Evolutionary conservation across 2,888 invertebrate genomes (phyloP), one percentile per base, ranked within the genome.

Genomic region (Diaprepes abbreviatus): DNA sequence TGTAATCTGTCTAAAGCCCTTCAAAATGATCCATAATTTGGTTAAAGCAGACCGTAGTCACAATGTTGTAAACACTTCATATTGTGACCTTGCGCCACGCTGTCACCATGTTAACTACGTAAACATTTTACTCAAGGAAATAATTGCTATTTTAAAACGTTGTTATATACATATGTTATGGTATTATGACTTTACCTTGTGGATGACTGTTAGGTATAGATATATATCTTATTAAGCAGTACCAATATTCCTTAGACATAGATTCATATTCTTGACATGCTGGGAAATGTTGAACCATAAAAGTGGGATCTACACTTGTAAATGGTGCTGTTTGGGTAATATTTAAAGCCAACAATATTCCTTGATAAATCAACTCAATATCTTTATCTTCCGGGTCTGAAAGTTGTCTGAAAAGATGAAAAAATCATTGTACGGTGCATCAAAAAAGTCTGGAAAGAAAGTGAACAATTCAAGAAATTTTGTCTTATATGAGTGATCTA

Each of bases 181-280:
- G n/a, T n/a, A n/a, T 43, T 43, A 1, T 3, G 5, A 14, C 9
- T 54, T 35, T 65, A 65, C 65, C 65, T 65, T 65, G 57, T 21
- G 19, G 21, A 35, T 66, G 66, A 33, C 54, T 60, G 16, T 66
- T 48, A 14, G 68, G 9, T 4, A 38, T 48, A n/a, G 68, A 24
- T 21, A 33, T 45, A 48, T 89, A 73, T 66, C 73, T 72, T 19
- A 78, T 70, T 7, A 89, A 88, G 79, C 92, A 92, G 66, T 88
- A 88, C 90, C 92, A 91, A 77, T 91, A 92, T 35, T 87, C 87
- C 68, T 90, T 90, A 0, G 88, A 85, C 72, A 86, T 87, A 65
- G 88, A 88, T 5, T 71, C 64, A 10, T 82, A 71, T 0, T 79
- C 60, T 17, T 81, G 82, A 79, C 90, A 91, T 0, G 84, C 84